Evolutionary conservation across 2,113 vertebrate genomes (phyloP).

Genomic region (Plecturocebus donacophilus): DNA sequence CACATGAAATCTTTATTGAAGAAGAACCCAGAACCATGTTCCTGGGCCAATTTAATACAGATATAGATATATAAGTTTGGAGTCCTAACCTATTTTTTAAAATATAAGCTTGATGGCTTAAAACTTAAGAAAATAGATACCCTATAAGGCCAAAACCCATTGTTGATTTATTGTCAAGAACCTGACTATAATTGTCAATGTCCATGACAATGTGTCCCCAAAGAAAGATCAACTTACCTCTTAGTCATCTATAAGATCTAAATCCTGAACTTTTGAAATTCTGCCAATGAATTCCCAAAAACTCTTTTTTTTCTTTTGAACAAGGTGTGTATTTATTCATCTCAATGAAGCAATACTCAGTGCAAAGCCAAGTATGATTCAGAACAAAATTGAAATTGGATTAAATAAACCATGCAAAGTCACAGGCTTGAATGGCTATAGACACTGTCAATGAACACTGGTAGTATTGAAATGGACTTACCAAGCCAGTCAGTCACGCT

Average conservation of each 20-base stretch:
- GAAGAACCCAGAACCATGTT: neutral
- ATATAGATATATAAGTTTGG: neutral
- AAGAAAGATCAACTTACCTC: conserved; percentile 3
- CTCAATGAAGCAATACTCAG: conserved; percentile 31
- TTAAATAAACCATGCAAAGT: conserved; percentile 40
- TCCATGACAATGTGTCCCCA: neutral
- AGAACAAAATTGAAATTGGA: conserved; percentile 61
- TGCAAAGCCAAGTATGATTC: conserved; percentile 61
- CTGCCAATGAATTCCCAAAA: conserved; percentile 27
- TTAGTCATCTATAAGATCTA: conserved; percentile 42
- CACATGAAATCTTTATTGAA: neutral
- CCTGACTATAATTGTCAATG: neutral
- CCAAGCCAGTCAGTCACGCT: neutral
- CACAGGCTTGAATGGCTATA: conserved; percentile 25
- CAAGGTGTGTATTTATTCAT: conserved; percentile 31
- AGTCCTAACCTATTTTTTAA: neutral
- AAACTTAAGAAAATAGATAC: neutral
- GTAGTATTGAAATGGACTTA: conserved; percentile 32
- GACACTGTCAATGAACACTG: neutral
- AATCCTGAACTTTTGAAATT: conserved; percentile 50
- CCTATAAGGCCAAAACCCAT: neutral
- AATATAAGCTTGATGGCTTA: neutral
- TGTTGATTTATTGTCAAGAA: neutral
- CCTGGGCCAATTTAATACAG: neutral
- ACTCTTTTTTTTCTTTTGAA: neutral